A percentile compares a stretch with the other conserved stretches of the same genome.
Evolutionary conservation across 1,140 invertebrate species (phyloP).

Genomic region (Drosophila parabipectinata): DNA sequence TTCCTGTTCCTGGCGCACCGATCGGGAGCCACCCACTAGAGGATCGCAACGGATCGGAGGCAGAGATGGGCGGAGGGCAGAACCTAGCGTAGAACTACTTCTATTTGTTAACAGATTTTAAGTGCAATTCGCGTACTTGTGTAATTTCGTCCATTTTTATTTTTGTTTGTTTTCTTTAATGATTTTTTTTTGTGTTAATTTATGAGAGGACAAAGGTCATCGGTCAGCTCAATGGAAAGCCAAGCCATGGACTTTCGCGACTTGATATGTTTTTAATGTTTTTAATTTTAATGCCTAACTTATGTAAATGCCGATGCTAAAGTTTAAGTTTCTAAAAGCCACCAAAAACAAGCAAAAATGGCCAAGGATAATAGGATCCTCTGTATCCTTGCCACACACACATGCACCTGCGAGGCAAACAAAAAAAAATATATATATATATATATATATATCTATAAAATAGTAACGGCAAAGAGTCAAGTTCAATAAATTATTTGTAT

Average conservation of each 20-base stretch:
- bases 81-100: constrained; percentile 46
- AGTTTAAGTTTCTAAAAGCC: constrained; percentile 42
- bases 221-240: constrained; percentile 15
- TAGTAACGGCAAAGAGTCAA: constrained; percentile 47
- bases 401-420: constrained; percentile 7
- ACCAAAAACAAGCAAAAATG: background rate
- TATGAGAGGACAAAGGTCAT: constrained; percentile 7
- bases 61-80: background rate
- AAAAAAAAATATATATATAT: background rate
- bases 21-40: constrained; percentile 84
- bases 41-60: background rate
- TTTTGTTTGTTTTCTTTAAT: background rate
- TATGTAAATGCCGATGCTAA: constrained; percentile 61
- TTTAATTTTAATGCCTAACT: constrained; percentile 66
- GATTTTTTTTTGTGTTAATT: constrained; percentile 32
- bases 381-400: background rate
- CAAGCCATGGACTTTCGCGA: constrained; percentile 11
- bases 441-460: constrained; percentile 17
- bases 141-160: constrained; percentile 16
- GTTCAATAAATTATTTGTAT: constrained; percentile 78
- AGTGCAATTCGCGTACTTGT: constrained; percentile 45
- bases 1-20: constrained; percentile 91
- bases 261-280: constrained; percentile 75
- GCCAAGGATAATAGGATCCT: too few species aligned
- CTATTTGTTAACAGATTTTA: constrained; percentile 51